Base-by-base conservation (phyloP, 2,113 vertebrate species). In the Empidonax alnorum region DNA sequence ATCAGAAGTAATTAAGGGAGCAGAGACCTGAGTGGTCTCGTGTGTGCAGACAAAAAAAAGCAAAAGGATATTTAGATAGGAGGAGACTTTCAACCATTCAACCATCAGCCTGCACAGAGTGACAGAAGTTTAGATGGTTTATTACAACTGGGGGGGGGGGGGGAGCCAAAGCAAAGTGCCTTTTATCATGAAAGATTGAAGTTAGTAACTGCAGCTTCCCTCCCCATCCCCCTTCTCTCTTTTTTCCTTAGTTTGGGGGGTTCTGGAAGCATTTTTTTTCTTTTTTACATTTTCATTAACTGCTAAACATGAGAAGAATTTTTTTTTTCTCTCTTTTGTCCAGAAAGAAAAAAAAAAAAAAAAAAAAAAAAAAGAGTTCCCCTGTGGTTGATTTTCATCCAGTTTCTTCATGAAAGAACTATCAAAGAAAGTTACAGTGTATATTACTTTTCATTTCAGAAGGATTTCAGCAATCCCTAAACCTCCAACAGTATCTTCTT, bases 381-480 rank as follows among this genome's bases (percentile, higher is more conserved):
- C 59, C 84, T 52, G 76, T 88, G 59, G 75, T 44, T 88, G 90
- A 92, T 91, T 94, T 95, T 77, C 84, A 89, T 86, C 59, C 63
- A 30, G 41, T 94, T 93, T 91, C 90, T 74, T 85, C 92, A 86
- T 77, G 87, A 95, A 96, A 94, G 65, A 94, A 79, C 87, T 90
- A 96, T 90, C 95, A 91, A 94, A 94, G 67, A 90, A 93, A 86
- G 92, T 93, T 96, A 69, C 41, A 83, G 42, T 52, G 39, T 69
- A 87, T 89, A 95, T 96, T 93, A 94, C 84, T 94, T 96, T 92
- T 96, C 75, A 91, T 94, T 96, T 96, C 87, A 86, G 85, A 94
- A 94, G 75, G 85, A 96, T 92, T 96, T 96, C 85, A 92, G 85
- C 94, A 96, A 84, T 96, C 94, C 82, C 88, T 96, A 95, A 96